These are phyloP conservation scores for Cantharis nigra DNA, from an alignment of 2,888 invertebrate species.

Conservation along the genomic window DNA sequence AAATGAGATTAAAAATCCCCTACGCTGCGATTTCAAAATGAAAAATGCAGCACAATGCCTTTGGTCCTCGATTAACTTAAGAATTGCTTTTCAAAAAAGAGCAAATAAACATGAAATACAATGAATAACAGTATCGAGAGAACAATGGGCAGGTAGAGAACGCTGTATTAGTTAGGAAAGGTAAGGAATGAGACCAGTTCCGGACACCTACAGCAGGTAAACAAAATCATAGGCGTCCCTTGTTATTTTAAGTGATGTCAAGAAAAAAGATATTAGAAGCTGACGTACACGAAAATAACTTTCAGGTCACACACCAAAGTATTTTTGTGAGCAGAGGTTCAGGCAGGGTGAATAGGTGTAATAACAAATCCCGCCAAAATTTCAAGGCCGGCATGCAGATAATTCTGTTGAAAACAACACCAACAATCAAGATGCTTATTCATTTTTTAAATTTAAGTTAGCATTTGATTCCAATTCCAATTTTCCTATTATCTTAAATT, in stretches of 20 bases:
- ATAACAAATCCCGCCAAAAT: slow-evolving; percentile 31
- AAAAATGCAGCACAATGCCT: neutral
- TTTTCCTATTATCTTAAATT: neutral
- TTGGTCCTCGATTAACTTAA: neutral
- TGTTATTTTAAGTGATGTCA: neutral
- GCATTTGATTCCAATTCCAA: neutral
- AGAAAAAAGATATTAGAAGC: slow-evolving; percentile 3
- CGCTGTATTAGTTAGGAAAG: slow-evolving; percentile 43
- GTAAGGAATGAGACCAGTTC: slow-evolving; percentile 49
- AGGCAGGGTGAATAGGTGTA: slow-evolving; percentile 30
- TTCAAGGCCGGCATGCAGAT: slow-evolving; percentile 27
- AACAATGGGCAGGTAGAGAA: slow-evolving; percentile 40
- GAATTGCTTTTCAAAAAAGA: slow-evolving; percentile 1
- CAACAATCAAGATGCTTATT: neutral
- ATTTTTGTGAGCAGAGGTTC: slow-evolving; percentile 26
- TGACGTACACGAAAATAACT: slow-evolving; percentile 19
- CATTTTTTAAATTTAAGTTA: slow-evolving; percentile 11
- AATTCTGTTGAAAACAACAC: slow-evolving; percentile 9
- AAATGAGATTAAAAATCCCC: neutral
- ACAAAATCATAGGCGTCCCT: slow-evolving; percentile 3
- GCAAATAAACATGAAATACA: slow-evolving; percentile 13
- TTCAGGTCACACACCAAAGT: slow-evolving; percentile 16
- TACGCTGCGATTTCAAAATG: neutral
- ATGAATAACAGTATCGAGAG: slow-evolving; percentile 35
- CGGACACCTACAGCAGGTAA: slow-evolving; percentile 39